These are phyloP conservation scores for Petrolisthes cinctipes DNA, from an alignment of 2,888 invertebrate species.

Conservation along the genomic window DNA sequence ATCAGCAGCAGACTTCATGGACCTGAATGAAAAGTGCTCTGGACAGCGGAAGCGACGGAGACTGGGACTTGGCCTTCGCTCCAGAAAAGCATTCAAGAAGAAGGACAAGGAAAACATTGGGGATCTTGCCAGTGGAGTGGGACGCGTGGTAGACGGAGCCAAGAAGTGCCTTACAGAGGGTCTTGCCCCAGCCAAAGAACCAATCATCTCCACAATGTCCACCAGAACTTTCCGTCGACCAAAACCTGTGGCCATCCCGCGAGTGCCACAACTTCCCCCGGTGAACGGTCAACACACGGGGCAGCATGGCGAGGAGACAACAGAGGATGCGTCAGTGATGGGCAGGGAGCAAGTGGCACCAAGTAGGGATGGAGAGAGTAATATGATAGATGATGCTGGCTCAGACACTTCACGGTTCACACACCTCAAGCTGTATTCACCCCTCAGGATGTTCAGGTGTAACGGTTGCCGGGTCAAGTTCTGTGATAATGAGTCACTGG, in stretches of 20 bases:
- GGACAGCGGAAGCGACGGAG: conserved; percentile 59
- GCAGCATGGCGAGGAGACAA: not conserved
- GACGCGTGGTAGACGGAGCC: conserved; percentile 38
- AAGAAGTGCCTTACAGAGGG: conserved; percentile 33
- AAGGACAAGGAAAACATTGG: conserved; percentile 60
- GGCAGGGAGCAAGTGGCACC: not conserved
- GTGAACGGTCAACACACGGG: not conserved
- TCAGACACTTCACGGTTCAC: conserved; percentile 39
- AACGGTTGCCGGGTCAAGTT: conserved; percentile 62
- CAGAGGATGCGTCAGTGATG: not conserved
- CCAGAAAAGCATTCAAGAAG: conserved; percentile 60
- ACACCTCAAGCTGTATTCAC: conserved; percentile 61
- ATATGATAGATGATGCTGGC: conserved; percentile 11
- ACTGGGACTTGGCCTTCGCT: conserved; percentile 57
- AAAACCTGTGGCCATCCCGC: conserved; percentile 60
- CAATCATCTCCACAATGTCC: conserved; percentile 34
- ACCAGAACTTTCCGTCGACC: conserved; percentile 58
- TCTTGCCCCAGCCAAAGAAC: conserved; percentile 11
- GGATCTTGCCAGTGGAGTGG: conserved; percentile 33
- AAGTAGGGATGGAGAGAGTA: not conserved
- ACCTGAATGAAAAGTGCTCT: conserved; percentile 49
- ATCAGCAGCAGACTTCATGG: conserved; percentile 60
- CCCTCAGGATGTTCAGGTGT: conserved; percentile 64
- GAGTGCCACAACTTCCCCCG: conserved; percentile 41
- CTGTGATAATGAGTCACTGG: conserved; percentile 62